Base-by-base conservation (phyloP, 2,797 vertebrate genomes). In the Chaetophractus vellerosus region DNA sequence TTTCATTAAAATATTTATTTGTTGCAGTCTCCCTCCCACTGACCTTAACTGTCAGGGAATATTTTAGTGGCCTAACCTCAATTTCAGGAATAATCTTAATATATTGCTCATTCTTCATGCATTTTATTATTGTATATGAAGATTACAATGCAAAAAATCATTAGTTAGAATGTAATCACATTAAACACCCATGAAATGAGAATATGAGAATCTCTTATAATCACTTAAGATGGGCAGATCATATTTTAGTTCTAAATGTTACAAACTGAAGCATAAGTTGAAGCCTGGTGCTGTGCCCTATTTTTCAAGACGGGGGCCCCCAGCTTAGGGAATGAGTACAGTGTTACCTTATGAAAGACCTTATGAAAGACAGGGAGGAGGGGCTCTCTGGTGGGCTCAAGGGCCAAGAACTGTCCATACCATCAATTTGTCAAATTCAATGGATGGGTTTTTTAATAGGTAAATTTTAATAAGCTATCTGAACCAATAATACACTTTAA, bases 1-100 rank as follows among this genome's bases (percentile, higher is more conserved):
- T 75, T 92, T 64, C 21, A 52, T 78, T 28, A 90, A 52, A 75
- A 66, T 76, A 75, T 26, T 69, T 19, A 18, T 48, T n/a, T 90
- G 41, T 64, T 57, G 71, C 28, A 38, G 64, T 36, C 16, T 71
- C 24, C 36, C 75, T 90, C 52, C 33, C 18, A 38, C 19, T 38
- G 52, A 72, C 4, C 57, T 68, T 31, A 74, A 76, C 19, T 80
- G 10, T 24, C 18, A 71, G 9, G 2, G 26, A 8, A 10, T 92
- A 59, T 87, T 81, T 86, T 75, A 81, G 79, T 50, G 38, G n/a
- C 5, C 0, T 90, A 50, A 21, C 57, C 55, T 94, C 79, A 55
- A 75, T 75, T 92, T 92, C 9, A 88, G 50, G 55, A 92, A 75
- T 63, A 36, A 61, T 61, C 45, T 61, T 57, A 76, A 80, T 50